Conservation (phyloP, 1,140 invertebrate species). For the Colletes gigas region DNA sequence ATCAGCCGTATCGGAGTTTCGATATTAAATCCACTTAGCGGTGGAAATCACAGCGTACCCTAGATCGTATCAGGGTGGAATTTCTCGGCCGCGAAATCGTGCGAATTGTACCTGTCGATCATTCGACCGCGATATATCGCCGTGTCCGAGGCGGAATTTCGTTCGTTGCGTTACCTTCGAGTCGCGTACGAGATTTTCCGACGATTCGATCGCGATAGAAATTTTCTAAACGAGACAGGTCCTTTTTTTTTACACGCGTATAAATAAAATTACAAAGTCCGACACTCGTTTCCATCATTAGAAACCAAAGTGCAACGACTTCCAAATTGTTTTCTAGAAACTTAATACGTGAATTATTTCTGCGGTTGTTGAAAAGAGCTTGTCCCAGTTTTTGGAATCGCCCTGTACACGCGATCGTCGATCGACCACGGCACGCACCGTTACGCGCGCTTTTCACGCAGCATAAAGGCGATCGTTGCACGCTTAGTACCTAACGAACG, state of each 20-base stretch:
- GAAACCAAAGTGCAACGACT: too few species aligned
- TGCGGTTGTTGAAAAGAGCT: too few species aligned
- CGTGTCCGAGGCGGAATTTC: constrained; percentile 15
- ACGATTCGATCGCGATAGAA: not conserved
- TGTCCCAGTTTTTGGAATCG: not conserved
- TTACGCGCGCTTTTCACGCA: constrained; percentile 43
- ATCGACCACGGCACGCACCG: constrained; percentile 23
- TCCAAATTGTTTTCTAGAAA: too few species aligned
- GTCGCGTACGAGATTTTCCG: not conserved
- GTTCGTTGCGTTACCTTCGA: not conserved
- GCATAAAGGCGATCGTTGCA: constrained; percentile 64
- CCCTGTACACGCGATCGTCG: not conserved
- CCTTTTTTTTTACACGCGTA: too few species aligned
- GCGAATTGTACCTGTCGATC: constrained; percentile 37
- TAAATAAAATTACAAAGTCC: too few species aligned
- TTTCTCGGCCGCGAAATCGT: constrained; percentile 53
- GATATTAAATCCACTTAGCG: constrained; percentile 49
- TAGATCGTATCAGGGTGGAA: constrained; percentile 47
- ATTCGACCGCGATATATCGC: constrained; percentile 17
- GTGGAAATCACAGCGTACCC: constrained; percentile 5
- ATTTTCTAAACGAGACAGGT: too few species aligned
- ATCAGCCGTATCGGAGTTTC: not conserved
- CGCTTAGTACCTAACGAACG: constrained; percentile 32
- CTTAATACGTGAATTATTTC: not conserved
- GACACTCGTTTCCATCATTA: too few species aligned